Conservation (phyloP, 1,140 invertebrate genomes). For the Ruditapes philippinarum region DNA sequence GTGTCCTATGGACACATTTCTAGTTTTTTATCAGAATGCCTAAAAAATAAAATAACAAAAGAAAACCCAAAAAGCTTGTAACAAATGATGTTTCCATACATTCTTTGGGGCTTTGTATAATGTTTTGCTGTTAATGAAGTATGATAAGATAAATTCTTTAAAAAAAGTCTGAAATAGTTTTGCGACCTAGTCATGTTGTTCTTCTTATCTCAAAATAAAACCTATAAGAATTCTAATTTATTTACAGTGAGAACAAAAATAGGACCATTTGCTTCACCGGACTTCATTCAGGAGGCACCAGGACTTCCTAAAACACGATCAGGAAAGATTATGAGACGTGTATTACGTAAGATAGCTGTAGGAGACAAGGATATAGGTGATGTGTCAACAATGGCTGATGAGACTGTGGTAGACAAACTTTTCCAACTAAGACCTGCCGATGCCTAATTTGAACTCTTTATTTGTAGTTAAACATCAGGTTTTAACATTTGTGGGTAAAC, state of each 20-base stretch:
- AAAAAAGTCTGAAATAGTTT: too few relatives aligned
- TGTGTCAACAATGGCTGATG: slow-evolving; percentile 96
- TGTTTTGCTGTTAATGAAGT: too few relatives aligned
- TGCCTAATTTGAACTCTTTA: slow-evolving; percentile 70
- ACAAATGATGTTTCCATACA: too few relatives aligned
- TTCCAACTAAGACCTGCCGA: slow-evolving; percentile 80
- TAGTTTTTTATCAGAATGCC: too few relatives aligned
- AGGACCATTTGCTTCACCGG: slow-evolving; percentile 98
- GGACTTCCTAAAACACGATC: slow-evolving; percentile 98
- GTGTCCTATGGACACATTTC: too few relatives aligned
- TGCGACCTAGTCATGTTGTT: too few relatives aligned
- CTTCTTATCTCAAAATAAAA: too few relatives aligned
- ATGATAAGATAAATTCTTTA: too few relatives aligned
- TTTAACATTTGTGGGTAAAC: background rate
- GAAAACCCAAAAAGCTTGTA: too few relatives aligned
- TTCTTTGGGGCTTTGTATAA: too few relatives aligned
- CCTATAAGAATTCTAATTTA: slow-evolving; percentile 1
- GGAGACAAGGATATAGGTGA: slow-evolving; percentile 95
- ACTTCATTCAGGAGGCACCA: slow-evolving; percentile 95
- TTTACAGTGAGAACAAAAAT: slow-evolving; percentile 95
- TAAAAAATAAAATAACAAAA: too few relatives aligned
- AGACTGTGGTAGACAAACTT: slow-evolving; percentile 90
- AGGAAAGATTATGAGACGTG: slow-evolving; percentile 99
- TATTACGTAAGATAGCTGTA: slow-evolving; percentile 96
- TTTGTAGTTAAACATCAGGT: background rate